phyloP scores from a whole-genome alignment of 2,797 vertebrate genomes.

The Darevskia nairensis region DNA sequence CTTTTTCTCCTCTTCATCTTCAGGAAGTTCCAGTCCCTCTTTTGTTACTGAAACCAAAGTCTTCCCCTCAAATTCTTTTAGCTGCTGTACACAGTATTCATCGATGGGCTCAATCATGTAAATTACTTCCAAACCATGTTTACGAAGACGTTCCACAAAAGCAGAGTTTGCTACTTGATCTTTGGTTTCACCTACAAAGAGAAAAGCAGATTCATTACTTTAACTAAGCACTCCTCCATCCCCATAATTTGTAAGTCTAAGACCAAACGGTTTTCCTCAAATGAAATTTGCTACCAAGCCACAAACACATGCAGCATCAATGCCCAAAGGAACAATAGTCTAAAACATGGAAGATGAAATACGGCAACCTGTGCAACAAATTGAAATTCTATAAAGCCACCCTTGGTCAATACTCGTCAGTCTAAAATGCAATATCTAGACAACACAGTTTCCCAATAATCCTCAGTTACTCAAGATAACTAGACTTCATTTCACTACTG shows the following conservation, averaged over 20 bases:
- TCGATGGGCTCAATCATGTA: slow-evolving; percentile 99
- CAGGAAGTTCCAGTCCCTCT: slow-evolving; percentile 94
- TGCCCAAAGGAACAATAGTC: background rate
- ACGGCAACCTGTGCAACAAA: background rate
- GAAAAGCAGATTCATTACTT: background rate
- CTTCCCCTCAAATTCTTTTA: slow-evolving; percentile 95
- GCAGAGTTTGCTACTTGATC: slow-evolving; percentile 97
- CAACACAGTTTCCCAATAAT: background rate
- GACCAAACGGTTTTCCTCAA: background rate
- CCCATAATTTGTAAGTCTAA: background rate
- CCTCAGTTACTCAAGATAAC: background rate
- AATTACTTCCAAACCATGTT: slow-evolving; percentile 93
- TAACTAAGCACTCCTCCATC: background rate
- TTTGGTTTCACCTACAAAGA: slow-evolving; percentile 90
- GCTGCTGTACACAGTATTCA: slow-evolving; percentile 96
- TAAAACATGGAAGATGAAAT: background rate
- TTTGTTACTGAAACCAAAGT: slow-evolving; percentile 95
- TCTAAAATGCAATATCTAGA: background rate
- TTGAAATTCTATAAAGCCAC: background rate
- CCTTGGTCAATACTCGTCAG: too few relatives aligned
- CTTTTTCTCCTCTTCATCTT: slow-evolving; percentile 95
- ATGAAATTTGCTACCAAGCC: background rate
- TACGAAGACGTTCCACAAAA: slow-evolving; percentile 94
- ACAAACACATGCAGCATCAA: background rate
- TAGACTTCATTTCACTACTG: background rate